phyloP scores from a whole-genome alignment of 2,888 invertebrate genomes.

The Polydrusus cervinus region DNA sequence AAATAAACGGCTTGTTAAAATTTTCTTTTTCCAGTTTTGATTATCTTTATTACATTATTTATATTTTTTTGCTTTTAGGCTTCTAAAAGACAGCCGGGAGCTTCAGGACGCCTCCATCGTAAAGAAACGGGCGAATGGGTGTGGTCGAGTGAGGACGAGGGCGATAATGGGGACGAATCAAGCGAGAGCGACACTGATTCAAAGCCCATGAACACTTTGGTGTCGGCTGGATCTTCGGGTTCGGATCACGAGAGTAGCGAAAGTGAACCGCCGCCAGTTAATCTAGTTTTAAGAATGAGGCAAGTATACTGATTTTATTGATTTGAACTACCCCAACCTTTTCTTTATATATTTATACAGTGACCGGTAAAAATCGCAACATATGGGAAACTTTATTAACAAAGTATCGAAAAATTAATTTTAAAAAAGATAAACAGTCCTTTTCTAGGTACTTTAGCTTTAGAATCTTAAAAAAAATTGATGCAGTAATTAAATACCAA shows the following conservation, averaged over 20 bases:
- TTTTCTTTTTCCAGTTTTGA: too few relatives aligned
- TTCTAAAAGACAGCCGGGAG: slow-evolving; percentile 88
- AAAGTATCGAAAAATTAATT: too few relatives aligned
- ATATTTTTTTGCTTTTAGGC: slow-evolving; percentile 69
- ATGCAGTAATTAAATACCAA: too few relatives aligned
- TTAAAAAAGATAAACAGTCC: too few relatives aligned
- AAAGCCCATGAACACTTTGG: slow-evolving; percentile 71
- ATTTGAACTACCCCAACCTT: too few relatives aligned
- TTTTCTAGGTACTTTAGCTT: too few relatives aligned
- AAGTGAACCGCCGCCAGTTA: slow-evolving; percentile 74
- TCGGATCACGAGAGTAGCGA: slow-evolving; percentile 71
- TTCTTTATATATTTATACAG: too few relatives aligned
- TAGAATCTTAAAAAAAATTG: too few relatives aligned
- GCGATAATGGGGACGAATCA: slow-evolving; percentile 80
- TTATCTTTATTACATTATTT: too few relatives aligned
- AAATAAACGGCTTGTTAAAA: too few relatives aligned
- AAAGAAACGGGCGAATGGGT: slow-evolving; percentile 99
- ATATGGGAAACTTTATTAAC: too few relatives aligned
- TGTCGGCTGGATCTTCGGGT: slow-evolving; percentile 69
- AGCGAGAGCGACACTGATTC: slow-evolving; percentile 74
- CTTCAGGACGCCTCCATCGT: slow-evolving; percentile 89
- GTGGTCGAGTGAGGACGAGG: slow-evolving; percentile 96
- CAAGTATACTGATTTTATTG: slow-evolving; percentile 64
- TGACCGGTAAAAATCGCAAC: too few relatives aligned
- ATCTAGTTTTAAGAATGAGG: slow-evolving; percentile 92